These are phyloP conservation scores for Cephus pulcher DNA, from an alignment of 2,888 invertebrate species.

Conservation along the genomic window DNA sequence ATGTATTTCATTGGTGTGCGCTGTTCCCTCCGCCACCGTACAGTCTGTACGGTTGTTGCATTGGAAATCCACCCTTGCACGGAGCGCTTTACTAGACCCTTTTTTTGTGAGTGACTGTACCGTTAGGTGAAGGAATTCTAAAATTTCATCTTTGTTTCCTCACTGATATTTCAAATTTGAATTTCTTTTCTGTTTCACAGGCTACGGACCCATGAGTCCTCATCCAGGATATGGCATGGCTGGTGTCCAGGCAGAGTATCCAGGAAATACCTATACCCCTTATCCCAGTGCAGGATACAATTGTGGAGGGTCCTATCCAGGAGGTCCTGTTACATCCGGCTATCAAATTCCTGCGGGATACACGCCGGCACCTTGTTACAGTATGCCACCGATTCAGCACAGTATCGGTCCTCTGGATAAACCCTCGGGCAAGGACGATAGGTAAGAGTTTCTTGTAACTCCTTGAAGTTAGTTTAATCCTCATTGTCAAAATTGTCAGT, in stretches of 20 bases:
- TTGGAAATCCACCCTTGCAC: background rate
- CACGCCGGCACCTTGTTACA: conserved; percentile 82
- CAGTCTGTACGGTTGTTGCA: background rate
- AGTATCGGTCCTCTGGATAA: conserved; percentile 70
- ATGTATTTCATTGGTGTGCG: conserved; percentile 13
- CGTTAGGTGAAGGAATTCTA: background rate
- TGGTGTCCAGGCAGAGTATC: conserved; percentile 84
- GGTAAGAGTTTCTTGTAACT: conserved; percentile 67
- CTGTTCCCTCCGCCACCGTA: background rate
- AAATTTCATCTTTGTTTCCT: background rate
- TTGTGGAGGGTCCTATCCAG: conserved; percentile 68
- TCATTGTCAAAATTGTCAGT: background rate
- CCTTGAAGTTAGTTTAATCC: background rate
- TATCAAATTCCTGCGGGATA: conserved; percentile 77
- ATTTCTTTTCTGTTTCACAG: conserved; percentile 63
- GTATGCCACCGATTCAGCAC: conserved; percentile 87
- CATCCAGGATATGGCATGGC: conserved; percentile 86
- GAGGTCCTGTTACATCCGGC: conserved; percentile 69
- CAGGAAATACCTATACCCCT: conserved; percentile 79
- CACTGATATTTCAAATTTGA: background rate
- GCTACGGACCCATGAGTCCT: conserved; percentile 86
- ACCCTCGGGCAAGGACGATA: conserved; percentile 75
- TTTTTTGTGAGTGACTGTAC: background rate
- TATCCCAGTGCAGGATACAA: conserved; percentile 75
- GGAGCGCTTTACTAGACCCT: background rate